Evolutionary conservation across 2,888 invertebrate species (phyloP).

Genomic region (Spodoptera exigua): DNA sequence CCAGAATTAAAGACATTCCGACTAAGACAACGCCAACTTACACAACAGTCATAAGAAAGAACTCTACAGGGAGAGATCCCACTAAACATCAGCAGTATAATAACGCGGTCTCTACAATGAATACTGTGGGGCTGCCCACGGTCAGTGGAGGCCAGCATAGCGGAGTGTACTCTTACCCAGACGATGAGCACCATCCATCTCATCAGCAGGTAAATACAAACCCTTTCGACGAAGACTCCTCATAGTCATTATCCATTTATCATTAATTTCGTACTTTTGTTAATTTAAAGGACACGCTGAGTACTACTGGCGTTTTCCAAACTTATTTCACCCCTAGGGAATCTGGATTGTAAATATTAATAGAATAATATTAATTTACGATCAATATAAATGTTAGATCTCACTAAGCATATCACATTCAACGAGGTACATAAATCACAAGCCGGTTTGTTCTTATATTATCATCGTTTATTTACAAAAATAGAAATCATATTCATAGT

Average conservation of each 20-base stretch:
- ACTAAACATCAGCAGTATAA: conserved; percentile 72
- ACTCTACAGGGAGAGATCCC: conserved; percentile 70
- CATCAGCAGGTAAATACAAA: conserved; percentile 82
- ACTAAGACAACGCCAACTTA: conserved; percentile 76
- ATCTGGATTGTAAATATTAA: conserved; percentile 68
- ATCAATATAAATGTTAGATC: conserved; percentile 64
- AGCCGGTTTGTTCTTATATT: conserved; percentile 62
- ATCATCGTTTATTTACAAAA: conserved; percentile 86
- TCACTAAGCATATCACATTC: conserved; percentile 61
- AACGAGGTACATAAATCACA: conserved; percentile 40
- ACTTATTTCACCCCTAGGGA: conserved; percentile 70
- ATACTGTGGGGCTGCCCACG: conserved; percentile 81
- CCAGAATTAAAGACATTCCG: conserved; percentile 80
- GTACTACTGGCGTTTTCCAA: conserved; percentile 65
- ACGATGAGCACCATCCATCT: conserved; percentile 72
- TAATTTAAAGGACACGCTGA: conserved; percentile 70
- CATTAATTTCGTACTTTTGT: conserved; percentile 64
- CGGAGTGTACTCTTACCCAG: conserved; percentile 79
- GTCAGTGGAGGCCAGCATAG: conserved; percentile 73
- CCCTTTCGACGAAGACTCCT: conserved; percentile 81
- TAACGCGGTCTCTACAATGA: conserved; percentile 77
- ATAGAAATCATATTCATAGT: conserved; percentile 78
- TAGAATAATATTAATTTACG: conserved; percentile 47
- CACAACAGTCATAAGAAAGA: conserved; percentile 76
- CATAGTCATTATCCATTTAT: conserved; percentile 59